Base-by-base conservation (phyloP, 2,113 vertebrate species). In the Heteronetta atricapilla region DNA sequence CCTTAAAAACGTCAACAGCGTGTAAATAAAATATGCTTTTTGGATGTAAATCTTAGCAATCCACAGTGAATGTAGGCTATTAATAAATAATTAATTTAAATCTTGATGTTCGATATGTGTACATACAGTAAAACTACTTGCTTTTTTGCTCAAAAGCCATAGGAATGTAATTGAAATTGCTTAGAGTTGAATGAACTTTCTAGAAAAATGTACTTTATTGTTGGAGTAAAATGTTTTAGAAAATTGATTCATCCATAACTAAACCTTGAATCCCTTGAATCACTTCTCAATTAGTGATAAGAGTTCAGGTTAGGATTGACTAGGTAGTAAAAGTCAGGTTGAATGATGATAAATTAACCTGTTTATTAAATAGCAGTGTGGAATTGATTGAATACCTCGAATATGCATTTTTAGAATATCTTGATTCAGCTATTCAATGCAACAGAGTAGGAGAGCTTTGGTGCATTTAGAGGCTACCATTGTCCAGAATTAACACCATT, bases 81-180 rank as follows among this genome's bases (percentile, higher is more conserved):
- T 97, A 98, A 98, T 98, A 97, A 98, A 94, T 62, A 86, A 94
- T 85, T 98, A 97, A 97, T 95, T 95, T 92, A 95, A 78, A 73
- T 89, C 33, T 91, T 68, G 34, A 58, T 90, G 80, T 92, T 90
- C 28, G 16, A 63, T 95, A 84, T 94, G 79, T 95, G 89, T 95
- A 94, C 50, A 93, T 92, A 95, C 69, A 53, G 50, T 44, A 60
- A 74, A 92, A 84, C 48, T 70, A 26, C 92, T 84, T 80, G 5
- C 12, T 64, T 66, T 82, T 93, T 78, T 87, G 28, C 69, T 93
- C 44, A 78, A 91, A 95, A 95, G 69, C 88, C 86, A 69, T 96
- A 94, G 84, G 64, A 93, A 95, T 86, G 48, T 84, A 90, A 93
- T n/a, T 87, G 58, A 87, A 87, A 69, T 77, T 38, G 21, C 62